Evolutionary conservation across 2,888 invertebrate species (phyloP), one percentile per base, ranked within the genome.

Genomic region (Melangyna quadrimaculata): DNA sequence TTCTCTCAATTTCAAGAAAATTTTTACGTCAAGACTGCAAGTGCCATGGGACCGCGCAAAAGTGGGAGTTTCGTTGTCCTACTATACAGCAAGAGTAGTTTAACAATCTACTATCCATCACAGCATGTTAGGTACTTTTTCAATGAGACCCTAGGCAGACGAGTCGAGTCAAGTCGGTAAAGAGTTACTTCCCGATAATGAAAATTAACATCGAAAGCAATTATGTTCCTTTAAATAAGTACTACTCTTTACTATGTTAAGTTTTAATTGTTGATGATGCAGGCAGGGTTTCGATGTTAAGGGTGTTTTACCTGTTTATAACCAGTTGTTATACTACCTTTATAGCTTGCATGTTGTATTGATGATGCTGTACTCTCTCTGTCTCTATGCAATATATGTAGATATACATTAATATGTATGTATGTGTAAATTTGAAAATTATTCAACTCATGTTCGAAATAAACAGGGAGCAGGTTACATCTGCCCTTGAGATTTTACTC

Each of bases 121-220:
- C 29, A 65, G 65, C 29, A 65, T 45, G 65, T 45, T 63, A 43
- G 43, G 19, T 63, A 63, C 17, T 65, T 45, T n/a, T 65, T 45
- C 43, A 17, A 65, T 65, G 45, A 45, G 37, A 12, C 63, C 45
- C 8, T 4, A 24, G 61, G 43, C 61, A 63, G 43, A 63, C n/a
- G 19, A 32, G 14, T 22, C 3, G 35, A 59, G 59, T 37, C 35
- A 59, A 59, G 59, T 22, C 14, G 59, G 37, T 37, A 65, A 65
- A 12, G 45, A 63, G 63, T 27, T 45, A 45, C 65, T 27, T 65
- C 5, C 19, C 45, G 32, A 19, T 65, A 65, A 45, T 65, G 65
- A 63, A 63, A 63, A 63, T 63, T 63, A 63, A 63, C 65, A 45
- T 65, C 65, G 45, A 45, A 65, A 45, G 45, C 45, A 65, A 65